These are phyloP conservation scores for Sturnus vulgaris DNA, from an alignment of 2,113 vertebrate species.

Conservation along the genomic window DNA sequence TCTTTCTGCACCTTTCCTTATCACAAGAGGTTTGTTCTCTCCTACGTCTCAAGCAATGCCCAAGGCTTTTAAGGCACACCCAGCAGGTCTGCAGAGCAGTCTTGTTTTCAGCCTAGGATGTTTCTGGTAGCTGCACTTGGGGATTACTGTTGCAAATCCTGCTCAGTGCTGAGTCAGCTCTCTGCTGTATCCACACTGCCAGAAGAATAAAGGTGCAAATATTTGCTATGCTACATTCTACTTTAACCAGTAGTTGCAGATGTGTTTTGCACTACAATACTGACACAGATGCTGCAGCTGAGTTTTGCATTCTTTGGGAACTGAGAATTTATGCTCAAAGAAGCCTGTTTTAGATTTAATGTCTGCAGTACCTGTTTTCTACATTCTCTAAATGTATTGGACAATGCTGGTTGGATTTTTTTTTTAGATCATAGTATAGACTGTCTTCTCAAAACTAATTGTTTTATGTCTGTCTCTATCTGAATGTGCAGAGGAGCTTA, in stretches of 20 bases:
- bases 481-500: conserved; percentile 84
- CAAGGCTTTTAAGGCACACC: background rate
- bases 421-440: background rate
- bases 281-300: background rate
- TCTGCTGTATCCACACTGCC: background rate
- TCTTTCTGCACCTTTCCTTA: background rate
- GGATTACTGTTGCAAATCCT: background rate
- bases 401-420: background rate
- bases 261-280: background rate
- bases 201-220: background rate
- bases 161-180: background rate
- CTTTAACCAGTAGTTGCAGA: background rate
- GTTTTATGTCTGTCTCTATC: conserved; percentile 34
- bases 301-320: background rate
- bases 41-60: background rate
- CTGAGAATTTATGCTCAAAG: background rate
- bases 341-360: background rate
- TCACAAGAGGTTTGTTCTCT: background rate
- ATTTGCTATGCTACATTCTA: background rate
- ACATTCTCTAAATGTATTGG: background rate
- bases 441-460: conserved; percentile 24
- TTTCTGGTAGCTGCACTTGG: background rate
- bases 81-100: background rate
- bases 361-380: background rate
- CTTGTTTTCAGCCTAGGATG: background rate